Evolutionary conservation across 1,140 invertebrate genomes (phyloP).

Genomic region (Hylyphantes graminicola): DNA sequence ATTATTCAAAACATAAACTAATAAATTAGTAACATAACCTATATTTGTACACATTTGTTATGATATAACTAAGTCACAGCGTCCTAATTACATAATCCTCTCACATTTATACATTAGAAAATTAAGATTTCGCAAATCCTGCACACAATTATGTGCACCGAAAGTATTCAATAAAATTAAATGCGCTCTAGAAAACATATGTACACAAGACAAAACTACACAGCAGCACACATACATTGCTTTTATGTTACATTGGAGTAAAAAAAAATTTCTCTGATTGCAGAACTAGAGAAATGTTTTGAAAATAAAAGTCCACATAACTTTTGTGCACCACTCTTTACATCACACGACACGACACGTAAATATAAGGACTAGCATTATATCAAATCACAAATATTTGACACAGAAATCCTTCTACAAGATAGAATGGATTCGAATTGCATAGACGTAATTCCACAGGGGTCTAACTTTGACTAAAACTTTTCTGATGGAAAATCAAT

Average conservation of each 20-base stretch:
- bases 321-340: slow-evolving; percentile 38
- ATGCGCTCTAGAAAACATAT: slow-evolving; percentile 19
- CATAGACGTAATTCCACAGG: not conserved
- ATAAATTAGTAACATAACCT: slow-evolving; percentile 54
- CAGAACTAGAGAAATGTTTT: slow-evolving; percentile 12
- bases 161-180: slow-evolving; percentile 9
- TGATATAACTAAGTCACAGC: slow-evolving; percentile 8
- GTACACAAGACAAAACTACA: slow-evolving; percentile 16
- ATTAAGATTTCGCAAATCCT: not conserved
- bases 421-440: slow-evolving; percentile 38
- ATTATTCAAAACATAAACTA: slow-evolving; percentile 33
- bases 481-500: too few species aligned
- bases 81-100: slow-evolving; percentile 18
- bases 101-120: slow-evolving; percentile 25
- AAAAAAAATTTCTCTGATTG: slow-evolving; percentile 15
- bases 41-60: slow-evolving; percentile 41
- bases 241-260: slow-evolving; percentile 17
- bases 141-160: slow-evolving; percentile 3
- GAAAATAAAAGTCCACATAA: slow-evolving; percentile 4
- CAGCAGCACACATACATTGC: not conserved
- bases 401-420: slow-evolving; percentile 49
- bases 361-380: slow-evolving; percentile 56
- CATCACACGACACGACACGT: slow-evolving; percentile 17
- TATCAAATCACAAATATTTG: slow-evolving; percentile 58
- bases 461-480: too few species aligned